Evolutionary conservation across 2,113 vertebrate species (phyloP), one percentile per base, ranked within the genome.

Genomic region (Entomyzon cyanotis): DNA sequence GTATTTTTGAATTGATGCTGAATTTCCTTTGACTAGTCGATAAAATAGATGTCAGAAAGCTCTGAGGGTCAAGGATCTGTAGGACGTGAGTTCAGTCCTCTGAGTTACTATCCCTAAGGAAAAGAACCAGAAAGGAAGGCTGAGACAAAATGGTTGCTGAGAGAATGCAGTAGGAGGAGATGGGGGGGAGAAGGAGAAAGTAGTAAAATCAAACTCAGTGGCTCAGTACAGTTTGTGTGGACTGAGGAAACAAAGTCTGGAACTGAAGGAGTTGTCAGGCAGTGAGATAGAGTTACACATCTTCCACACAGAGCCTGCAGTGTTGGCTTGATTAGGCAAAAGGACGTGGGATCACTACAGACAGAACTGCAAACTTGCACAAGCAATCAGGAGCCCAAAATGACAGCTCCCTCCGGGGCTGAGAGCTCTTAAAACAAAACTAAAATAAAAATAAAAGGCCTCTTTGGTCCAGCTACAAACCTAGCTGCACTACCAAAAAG

Each of bases 301-400:
- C 78, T 73, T 73, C 63, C 75, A 84, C 92, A 88, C 28, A 70
- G 64, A 90, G 93, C 85, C 82, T 60, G 79, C 79, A 89, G 93
- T 60, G 87, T 55, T 86, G 84, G 79, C 73, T 84, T 96, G 94
- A 96, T 94, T 96, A 94, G 94, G 93, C 2, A 0, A 92, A 94
- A 91, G 84, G 78, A 83, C 89, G 93, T 74, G 85, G 81, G 90
- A 85, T 84, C 4, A 13, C 76, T 91, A 79, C 62, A 95, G 83
- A 93, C 78, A 88, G 90, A 93, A 81, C 69, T 0, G 39, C 76
- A 87, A 95, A 1, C 83, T 95, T 84, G 73, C 89, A 87, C 82
- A 73, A 94, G 65, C 74, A 93, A 96, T 97, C 96, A 97, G 92
- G 62, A 75, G 85, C 96, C 92, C 53, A 71, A 78, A 93, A 58